phyloP scores from a whole-genome alignment of 1,140 invertebrate species.

The Bombus confusus region DNA sequence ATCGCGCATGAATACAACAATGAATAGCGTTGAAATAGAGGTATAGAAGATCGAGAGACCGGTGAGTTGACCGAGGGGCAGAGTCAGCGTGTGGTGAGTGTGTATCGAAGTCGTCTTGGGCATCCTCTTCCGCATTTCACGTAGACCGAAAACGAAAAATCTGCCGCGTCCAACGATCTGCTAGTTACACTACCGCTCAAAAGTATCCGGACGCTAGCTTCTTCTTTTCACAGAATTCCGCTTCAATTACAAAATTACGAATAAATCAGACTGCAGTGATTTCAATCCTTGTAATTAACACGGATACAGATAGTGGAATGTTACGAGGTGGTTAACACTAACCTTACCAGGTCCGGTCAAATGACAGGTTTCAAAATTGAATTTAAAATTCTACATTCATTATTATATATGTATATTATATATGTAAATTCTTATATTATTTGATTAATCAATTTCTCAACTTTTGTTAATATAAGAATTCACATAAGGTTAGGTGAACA shows the following conservation, averaged over 20 bases:
- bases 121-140: slow-evolving; percentile 70
- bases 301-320: no score
- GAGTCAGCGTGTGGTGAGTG: not conserved
- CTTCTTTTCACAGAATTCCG: not conserved
- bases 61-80: slow-evolving; percentile 57
- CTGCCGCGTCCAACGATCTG: slow-evolving; percentile 2
- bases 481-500: no score
- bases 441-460: no score
- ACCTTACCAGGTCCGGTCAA: no score
- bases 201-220: not conserved
- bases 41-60: slow-evolving; percentile 56
- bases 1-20: slow-evolving; percentile 54
- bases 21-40: slow-evolving; percentile 61
- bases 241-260: not conserved
- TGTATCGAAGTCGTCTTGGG: slow-evolving; percentile 48
- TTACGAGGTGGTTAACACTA: no score
- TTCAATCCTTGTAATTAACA: no score
- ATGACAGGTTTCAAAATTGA: no score
- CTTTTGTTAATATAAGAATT: no score
- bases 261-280: not conserved
- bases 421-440: no score
- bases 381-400: no score
- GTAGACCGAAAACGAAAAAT: slow-evolving; percentile 66
- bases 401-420: no score
- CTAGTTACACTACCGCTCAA: slow-evolving; percentile 44